Percentiles rank a stretch among this genome's conserved stretches.
Evolutionary conservation across 1,140 invertebrate genomes (phyloP).

Genomic region (Drosophila insularis): DNA sequence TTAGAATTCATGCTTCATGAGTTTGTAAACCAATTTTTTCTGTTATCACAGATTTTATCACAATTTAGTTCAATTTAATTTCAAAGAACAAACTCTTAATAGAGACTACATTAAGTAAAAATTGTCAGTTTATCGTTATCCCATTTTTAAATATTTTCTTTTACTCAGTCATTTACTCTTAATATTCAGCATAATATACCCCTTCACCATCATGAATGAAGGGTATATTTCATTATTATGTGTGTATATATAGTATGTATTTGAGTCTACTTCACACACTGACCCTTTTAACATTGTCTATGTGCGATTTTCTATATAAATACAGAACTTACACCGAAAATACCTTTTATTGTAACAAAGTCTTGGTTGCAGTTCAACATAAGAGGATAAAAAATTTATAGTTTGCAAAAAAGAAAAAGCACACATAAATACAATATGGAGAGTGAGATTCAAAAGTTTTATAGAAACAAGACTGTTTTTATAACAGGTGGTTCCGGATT

Average conservation of each 20-base stretch:
- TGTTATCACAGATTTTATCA: too few relatives aligned
- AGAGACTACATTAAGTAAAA: too few relatives aligned
- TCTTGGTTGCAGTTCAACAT: not conserved
- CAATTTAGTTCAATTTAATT: too few relatives aligned
- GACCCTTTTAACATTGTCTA: conserved; percentile 1
- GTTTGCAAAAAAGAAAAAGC: not conserved
- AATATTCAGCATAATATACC: too few relatives aligned
- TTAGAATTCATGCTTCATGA: too few relatives aligned
- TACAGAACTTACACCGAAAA: not conserved
- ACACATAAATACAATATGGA: not conserved
- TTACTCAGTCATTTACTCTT: too few relatives aligned
- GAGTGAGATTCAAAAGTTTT: conserved; percentile 4
- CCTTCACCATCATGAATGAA: not conserved
- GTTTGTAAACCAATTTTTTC: too few relatives aligned
- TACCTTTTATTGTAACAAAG: not conserved
- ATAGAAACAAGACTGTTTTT: not conserved
- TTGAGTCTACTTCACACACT: not conserved
- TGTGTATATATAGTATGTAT: not conserved
- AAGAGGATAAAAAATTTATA: not conserved
- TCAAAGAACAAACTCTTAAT: too few relatives aligned
- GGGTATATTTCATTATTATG: conserved; percentile 1
- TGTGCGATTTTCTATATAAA: not conserved
- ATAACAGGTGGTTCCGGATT: conserved; percentile 7
- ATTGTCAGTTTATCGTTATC: too few relatives aligned
- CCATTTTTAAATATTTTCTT: too few relatives aligned